Conservation (phyloP, 2,888 invertebrate species). For the Troides oblongomaculatus region DNA sequence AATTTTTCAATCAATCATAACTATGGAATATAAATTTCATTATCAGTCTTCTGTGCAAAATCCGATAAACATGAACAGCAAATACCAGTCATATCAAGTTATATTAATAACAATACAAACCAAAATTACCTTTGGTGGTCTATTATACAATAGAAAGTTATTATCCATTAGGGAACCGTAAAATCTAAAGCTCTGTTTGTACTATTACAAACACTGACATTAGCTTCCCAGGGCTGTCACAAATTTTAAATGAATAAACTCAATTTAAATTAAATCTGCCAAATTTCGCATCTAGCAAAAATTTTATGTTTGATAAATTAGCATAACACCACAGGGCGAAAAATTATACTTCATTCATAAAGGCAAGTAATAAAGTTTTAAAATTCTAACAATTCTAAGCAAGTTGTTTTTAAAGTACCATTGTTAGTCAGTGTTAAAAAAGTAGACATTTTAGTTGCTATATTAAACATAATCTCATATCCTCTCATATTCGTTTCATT, state of each 20-base stretch:
- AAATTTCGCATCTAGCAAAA: not conserved
- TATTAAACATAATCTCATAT: too few species aligned
- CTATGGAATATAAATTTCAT: not conserved
- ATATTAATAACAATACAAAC: slow-evolving; percentile 29
- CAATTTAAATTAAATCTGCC: not conserved
- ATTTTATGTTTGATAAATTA: not conserved
- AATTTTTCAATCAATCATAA: not conserved
- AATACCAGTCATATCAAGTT: slow-evolving; percentile 28
- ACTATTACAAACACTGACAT: slow-evolving; percentile 34
- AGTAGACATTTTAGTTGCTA: too few species aligned
- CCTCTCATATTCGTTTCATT: too few species aligned
- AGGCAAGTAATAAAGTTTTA: too few species aligned
- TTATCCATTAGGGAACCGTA: slow-evolving; percentile 36
- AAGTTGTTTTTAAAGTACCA: too few species aligned
- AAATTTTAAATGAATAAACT: not conserved
- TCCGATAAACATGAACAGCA: not conserved
- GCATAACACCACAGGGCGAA: not conserved
- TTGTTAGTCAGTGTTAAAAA: too few species aligned
- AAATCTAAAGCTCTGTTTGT: slow-evolving; percentile 31
- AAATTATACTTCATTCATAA: too few species aligned
- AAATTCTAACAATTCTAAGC: too few species aligned
- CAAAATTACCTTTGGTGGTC: slow-evolving; percentile 8
- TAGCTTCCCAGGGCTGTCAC: not conserved
- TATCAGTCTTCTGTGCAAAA: not conserved
- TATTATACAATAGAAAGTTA: slow-evolving; percentile 25